phyloP scores from a whole-genome alignment of 2,113 vertebrate species.

The Triplophysa tibetana region DNA sequence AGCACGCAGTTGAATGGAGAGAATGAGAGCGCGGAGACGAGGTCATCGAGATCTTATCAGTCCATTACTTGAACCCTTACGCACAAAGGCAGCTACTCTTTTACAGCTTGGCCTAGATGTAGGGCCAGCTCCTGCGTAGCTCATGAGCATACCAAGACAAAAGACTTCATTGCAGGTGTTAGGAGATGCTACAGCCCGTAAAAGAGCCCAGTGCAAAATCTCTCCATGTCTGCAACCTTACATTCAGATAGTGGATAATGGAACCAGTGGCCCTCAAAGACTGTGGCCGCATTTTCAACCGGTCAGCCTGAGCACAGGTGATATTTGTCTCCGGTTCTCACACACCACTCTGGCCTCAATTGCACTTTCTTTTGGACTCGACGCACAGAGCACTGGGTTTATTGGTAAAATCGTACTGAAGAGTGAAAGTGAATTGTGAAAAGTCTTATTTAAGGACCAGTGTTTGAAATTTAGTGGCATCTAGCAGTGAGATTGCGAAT shows the following conservation, averaged over 20 bases:
- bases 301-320: conserved; percentile 34
- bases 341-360: conserved; percentile 38
- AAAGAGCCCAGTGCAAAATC: conserved; percentile 53
- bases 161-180: conserved; percentile 67
- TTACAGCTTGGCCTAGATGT: conserved; percentile 57
- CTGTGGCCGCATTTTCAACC: conserved; percentile 49
- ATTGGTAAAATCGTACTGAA: neutral
- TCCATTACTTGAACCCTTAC: conserved; percentile 65
- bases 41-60: conserved; percentile 69
- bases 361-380: conserved; percentile 17
- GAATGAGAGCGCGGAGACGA: conserved; percentile 56
- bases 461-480: too few relatives aligned
- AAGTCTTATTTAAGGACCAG: neutral
- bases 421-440: neutral
- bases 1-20: conserved; percentile 15
- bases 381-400: conserved; percentile 9
- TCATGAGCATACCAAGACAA: conserved; percentile 60
- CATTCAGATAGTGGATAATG: conserved; percentile 43
- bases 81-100: conserved; percentile 66
- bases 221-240: conserved; percentile 49
- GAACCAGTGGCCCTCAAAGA: conserved; percentile 36
- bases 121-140: conserved; percentile 52
- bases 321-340: conserved; percentile 48
- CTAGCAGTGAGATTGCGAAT: too few relatives aligned
- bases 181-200: conserved; percentile 62